Percentiles rank a stretch among this genome's conserved stretches.
Conservation (phyloP, 2,113 vertebrate genomes). For the Vulpes lagopus region DNA sequence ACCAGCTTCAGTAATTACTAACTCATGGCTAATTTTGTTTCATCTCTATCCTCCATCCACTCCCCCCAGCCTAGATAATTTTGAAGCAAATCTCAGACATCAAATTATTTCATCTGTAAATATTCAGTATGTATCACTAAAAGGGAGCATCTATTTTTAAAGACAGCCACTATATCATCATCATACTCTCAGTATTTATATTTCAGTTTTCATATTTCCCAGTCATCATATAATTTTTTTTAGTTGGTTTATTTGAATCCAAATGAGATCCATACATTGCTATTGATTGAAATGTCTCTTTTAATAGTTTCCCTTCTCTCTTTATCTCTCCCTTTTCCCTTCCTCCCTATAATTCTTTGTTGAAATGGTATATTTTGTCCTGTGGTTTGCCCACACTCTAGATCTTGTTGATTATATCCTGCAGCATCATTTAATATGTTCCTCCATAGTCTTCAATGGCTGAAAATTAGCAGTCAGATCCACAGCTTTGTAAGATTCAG, state of each 20-base stretch:
- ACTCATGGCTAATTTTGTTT: slow-evolving; percentile 36
- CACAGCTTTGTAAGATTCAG: background rate
- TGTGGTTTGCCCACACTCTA: background rate
- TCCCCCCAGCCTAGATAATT: background rate
- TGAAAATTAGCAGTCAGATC: background rate
- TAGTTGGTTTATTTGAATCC: slow-evolving; percentile 4
- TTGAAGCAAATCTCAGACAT: background rate
- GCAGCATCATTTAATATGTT: background rate
- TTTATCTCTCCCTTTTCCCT: background rate
- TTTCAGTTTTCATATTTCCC: slow-evolving; percentile 8
- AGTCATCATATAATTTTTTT: background rate
- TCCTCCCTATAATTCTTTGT: background rate
- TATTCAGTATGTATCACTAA: background rate
- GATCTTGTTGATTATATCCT: background rate
- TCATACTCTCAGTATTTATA: background rate
- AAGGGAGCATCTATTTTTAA: slow-evolving; percentile 5
- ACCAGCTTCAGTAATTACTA: background rate
- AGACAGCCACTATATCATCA: background rate
- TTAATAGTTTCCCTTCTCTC: background rate
- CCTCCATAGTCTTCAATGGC: background rate
- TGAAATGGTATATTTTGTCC: background rate
- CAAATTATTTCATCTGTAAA: background rate
- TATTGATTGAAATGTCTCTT: background rate
- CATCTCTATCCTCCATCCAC: background rate
- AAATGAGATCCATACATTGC: background rate